Conservation (phyloP, 2,888 invertebrate genomes). For the Lampropteryx suffumata region DNA sequence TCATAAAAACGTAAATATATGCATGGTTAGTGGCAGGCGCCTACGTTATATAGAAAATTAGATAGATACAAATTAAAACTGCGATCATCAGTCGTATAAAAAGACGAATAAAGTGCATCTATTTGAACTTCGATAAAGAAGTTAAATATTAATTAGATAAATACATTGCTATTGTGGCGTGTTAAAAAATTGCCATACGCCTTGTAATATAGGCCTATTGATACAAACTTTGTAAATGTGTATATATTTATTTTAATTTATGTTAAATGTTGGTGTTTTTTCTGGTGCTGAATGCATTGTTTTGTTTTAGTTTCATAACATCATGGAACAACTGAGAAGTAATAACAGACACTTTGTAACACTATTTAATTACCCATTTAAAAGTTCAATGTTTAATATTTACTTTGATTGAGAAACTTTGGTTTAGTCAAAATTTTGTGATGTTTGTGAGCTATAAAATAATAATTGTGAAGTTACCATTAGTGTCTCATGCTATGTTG, state of each 20-base stretch:
- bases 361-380: constrained; percentile 22
- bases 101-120: too few relatives aligned
- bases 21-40: constrained; percentile 6
- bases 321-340: constrained; percentile 28
- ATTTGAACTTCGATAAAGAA: neutral
- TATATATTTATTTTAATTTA: constrained; percentile 71
- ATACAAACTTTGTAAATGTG: constrained; percentile 65
- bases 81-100: neutral
- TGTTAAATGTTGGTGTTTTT: constrained; percentile 61
- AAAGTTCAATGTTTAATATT: constrained; percentile 27
- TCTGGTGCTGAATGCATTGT: constrained; percentile 66
- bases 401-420: constrained; percentile 39
- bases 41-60: neutral
- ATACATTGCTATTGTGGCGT: constrained; percentile 11
- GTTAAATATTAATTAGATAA: constrained; percentile 12
- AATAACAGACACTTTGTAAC: constrained; percentile 35
- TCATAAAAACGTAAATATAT: constrained; percentile 5
- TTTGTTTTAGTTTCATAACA: constrained; percentile 48
- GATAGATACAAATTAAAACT: constrained; percentile 5
- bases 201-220: constrained; percentile 23
- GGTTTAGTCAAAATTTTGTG: constrained; percentile 66
- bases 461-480: constrained; percentile 73
- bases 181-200: constrained; percentile 22
- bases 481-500: constrained; percentile 66
- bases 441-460: constrained; percentile 58